Conservation (phyloP, 2,113 vertebrate genomes). For the Pyxicephalus adspersus region DNA sequence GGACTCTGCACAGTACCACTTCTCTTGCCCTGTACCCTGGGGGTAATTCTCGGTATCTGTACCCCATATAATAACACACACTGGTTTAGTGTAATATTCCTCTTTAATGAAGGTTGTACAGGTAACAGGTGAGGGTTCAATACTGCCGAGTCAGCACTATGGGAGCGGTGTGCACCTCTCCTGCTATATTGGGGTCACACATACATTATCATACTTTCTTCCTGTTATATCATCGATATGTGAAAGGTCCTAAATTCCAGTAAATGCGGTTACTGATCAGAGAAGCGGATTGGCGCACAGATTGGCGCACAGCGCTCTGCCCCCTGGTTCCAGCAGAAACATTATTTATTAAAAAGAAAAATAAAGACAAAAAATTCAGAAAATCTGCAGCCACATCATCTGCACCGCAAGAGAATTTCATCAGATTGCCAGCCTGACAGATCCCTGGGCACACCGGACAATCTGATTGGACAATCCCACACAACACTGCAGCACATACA, state of each 20-base stretch:
- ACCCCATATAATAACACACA: not conserved
- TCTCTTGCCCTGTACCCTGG: not conserved
- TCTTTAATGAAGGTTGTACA: conserved; percentile 40
- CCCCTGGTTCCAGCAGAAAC: not conserved
- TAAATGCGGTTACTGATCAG: conserved; percentile 42
- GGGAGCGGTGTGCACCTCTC: conserved; percentile 1
- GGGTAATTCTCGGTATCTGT: not conserved
- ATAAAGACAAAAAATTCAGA: too few relatives aligned
- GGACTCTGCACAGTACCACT: not conserved
- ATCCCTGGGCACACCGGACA: too few relatives aligned
- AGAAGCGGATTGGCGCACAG: not conserved
- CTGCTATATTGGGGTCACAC: conserved; percentile 5
- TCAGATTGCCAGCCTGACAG: too few relatives aligned
- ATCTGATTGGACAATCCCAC: too few relatives aligned
- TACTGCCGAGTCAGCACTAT: conserved; percentile 19
- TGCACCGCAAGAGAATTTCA: not conserved
- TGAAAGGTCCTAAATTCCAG: conserved; percentile 30
- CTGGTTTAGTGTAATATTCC: not conserved
- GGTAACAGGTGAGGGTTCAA: conserved; percentile 40
- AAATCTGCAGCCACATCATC: conserved; percentile 3
- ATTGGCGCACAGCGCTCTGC: not conserved
- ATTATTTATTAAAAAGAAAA: not conserved
- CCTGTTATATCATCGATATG: conserved; percentile 30
- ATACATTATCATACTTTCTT: conserved; percentile 14
- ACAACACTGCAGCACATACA: too few relatives aligned